Conservation (phyloP, 1,140 invertebrate genomes). For the Eupristina koningsbergeri region DNA sequence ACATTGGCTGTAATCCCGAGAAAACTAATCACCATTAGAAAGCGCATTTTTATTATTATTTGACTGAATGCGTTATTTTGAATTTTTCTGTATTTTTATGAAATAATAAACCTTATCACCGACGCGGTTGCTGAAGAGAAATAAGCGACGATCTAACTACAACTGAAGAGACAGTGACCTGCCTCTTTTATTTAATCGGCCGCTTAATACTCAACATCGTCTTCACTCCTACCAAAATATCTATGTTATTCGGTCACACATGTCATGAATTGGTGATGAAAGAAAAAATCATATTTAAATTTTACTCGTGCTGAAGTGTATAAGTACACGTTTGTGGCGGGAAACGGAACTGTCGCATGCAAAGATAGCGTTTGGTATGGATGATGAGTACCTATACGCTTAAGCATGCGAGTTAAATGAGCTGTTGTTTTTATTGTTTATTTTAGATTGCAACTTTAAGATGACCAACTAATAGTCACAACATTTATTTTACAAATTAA, state of each 20-base stretch:
- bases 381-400: constrained; percentile 20
- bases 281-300: constrained; percentile 73
- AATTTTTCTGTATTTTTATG: background rate
- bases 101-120: constrained; percentile 6
- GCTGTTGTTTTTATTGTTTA: background rate
- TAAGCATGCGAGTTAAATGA: background rate
- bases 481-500: too few species aligned
- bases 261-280: constrained; percentile 69
- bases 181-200: constrained; percentile 74
- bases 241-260: constrained; percentile 74
- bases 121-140: constrained; percentile 40
- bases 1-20: constrained; percentile 52
- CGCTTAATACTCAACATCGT: constrained; percentile 48
- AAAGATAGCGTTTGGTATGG: constrained; percentile 30
- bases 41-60: constrained; percentile 59
- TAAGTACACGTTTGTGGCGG: constrained; percentile 47
- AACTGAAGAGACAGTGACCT: constrained; percentile 72
- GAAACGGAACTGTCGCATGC: constrained; percentile 58
- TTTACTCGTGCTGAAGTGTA: constrained; percentile 63
- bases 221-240: constrained; percentile 55
- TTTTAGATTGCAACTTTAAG: background rate
- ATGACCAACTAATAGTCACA: background rate
- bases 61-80: constrained; percentile 37
- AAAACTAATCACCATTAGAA: constrained; percentile 51
- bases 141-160: constrained; percentile 73